phyloP scores from a whole-genome alignment of 2,888 invertebrate genomes.

The Ferdinandea cuprea region DNA sequence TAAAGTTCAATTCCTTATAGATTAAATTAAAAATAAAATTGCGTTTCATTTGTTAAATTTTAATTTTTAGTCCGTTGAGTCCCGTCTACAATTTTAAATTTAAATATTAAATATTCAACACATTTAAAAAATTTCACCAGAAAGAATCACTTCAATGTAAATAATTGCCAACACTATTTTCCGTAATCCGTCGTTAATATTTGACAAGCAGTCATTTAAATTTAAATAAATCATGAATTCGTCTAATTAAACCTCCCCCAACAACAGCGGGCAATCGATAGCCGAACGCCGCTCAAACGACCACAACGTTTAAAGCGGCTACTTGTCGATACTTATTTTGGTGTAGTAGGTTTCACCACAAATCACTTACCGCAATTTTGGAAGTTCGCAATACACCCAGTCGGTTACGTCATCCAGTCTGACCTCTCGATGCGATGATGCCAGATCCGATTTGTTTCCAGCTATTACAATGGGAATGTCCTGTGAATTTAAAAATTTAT shows the following conservation, averaged over 20 bases:
- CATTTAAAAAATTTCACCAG: background rate
- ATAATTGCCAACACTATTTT: background rate
- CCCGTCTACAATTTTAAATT: no score
- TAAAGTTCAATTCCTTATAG: no score
- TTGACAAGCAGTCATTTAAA: slow-evolving; percentile 8
- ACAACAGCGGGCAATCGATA: background rate
- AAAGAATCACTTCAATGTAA: background rate
- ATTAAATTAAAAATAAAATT: no score
- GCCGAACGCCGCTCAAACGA: background rate
- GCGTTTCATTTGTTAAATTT: no score
- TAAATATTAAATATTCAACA: background rate
- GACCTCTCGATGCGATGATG: slow-evolving; percentile 88
- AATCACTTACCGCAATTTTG: slow-evolving; percentile 86
- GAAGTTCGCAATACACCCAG: slow-evolving; percentile 91
- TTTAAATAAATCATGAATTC: slow-evolving; percentile 20
- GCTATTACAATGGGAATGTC: slow-evolving; percentile 94
- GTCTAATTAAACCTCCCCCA: slow-evolving; percentile 20
- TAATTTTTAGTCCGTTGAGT: no score
- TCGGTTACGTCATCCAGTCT: slow-evolving; percentile 91
- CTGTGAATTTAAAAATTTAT: slow-evolving; percentile 81
- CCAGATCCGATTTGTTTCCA: slow-evolving; percentile 92
- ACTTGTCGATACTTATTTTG: background rate
- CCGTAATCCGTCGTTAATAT: background rate
- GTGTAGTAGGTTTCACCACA: background rate
- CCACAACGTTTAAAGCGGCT: background rate